Evolutionary conservation across 2,888 invertebrate species (phyloP), one percentile per base, ranked within the genome.

Genomic region (Strigamia transsilvanica): DNA sequence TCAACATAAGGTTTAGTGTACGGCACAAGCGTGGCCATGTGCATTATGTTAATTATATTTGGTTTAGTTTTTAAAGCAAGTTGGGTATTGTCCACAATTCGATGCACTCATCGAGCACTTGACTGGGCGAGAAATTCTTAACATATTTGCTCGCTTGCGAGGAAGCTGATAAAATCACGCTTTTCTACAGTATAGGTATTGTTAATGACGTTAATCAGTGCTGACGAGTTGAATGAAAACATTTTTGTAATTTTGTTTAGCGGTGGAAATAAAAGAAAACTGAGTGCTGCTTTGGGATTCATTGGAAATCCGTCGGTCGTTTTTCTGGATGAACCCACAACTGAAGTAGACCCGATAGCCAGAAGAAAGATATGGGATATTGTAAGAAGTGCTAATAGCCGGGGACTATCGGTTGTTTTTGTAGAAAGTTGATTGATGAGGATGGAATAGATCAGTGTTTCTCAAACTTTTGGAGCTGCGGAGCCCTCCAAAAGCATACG

Each of bases 41-140:
- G n/a, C n/a, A n/a, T n/a, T n/a, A n/a, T n/a, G n/a, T n/a, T n/a
- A n/a, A n/a, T n/a, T n/a, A n/a, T n/a, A n/a, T 79, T 79, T 79
- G 3, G 23, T 82, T 13, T 88, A 94, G 92, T 95, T 93, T 86
- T 90, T 93, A 81, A 90, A 91, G 82, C 90, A 91, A 83, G 91
- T 96, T 86, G 95, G 96, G 34, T 97, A 97, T 88, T 97, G 97
- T 87, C 97, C 97, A 0, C 97, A 97, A 89, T 93, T 93, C 87
- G 93, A 94, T 88, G 94, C 94, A 0, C 88, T 96, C 77, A 93
- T 96, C 85, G 91, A 91, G 82, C 92, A 93, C 85, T 90, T 95
- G 87, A 94, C 94, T 10, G 93, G 94, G 0, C 88, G 90, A 82
- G 92, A 96, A 87, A 93, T 93, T 86, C 88, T 97, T 79, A 88